Evolutionary conservation across 2,113 vertebrate species (phyloP), one percentile per base, ranked within the genome.

Genomic region (Cavia porcellus): DNA sequence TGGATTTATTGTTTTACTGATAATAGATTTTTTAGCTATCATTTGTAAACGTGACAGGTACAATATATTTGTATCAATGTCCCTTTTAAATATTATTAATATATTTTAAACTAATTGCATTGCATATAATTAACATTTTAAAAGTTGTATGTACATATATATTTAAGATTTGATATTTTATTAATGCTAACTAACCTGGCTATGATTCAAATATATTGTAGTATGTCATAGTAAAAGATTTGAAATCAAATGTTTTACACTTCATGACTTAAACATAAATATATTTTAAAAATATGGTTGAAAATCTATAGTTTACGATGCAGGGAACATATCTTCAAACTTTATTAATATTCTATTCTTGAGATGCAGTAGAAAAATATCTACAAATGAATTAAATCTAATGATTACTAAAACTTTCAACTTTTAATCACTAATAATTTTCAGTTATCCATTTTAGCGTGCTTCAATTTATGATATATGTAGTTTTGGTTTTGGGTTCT

Each of bases 391-490:
- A 84, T 96, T 92, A 75, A 83, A 96, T 32, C 28, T 90, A 20
- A 22, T 50, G n/a, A 95, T 93, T 50, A 74, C 13, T 75, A 38
- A 90, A 92, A 19, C 35, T 59, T 61, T 42, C 0, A 84, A 4
- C 4, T 94, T 79, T 83, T 89, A 61, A 89, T 88, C 80, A 0
- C 14, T 92, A 93, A 35, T 87, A 20, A 80, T 86, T 90, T 70
- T 28, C 8, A 35, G 52, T 86, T 85, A 20, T 70, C 85, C 79
- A 84, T 84, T 95, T 86, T 3, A 81, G 92, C 90, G 94, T 72
- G 75, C 22, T 59, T 95, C 17, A 47, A 64, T 59, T 64, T 72
- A 28, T 77, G 2, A 13, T n/a, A 17, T 62, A 19, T 81, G 7
- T 8, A 85, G 9, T 81, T 91, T 82, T 61, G 52, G 0, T 38